Evolutionary conservation across 2,888 invertebrate species (phyloP).

Genomic region (Cynaeus angustus): DNA sequence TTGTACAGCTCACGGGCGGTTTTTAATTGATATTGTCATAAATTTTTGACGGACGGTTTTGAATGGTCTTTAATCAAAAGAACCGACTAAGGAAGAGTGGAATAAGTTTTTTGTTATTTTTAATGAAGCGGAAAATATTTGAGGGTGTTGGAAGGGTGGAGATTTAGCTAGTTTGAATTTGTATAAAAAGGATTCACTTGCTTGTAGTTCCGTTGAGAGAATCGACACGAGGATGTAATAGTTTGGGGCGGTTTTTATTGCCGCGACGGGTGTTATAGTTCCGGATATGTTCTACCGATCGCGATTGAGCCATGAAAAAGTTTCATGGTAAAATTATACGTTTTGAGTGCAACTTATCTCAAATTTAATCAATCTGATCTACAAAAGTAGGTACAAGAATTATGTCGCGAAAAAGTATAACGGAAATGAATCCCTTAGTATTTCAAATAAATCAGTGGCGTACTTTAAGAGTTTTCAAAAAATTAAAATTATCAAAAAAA

Average conservation of each 20-base stretch:
- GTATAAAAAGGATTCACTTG: conserved; percentile 28
- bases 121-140: not conserved
- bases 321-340: not conserved
- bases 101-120: conserved; percentile 11
- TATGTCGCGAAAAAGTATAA: no score
- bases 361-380: no score
- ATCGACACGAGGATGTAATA: not conserved
- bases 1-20: conserved; percentile 20
- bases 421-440: no score
- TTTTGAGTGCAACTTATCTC: not conserved
- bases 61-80: conserved; percentile 14
- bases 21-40: conserved; percentile 40
- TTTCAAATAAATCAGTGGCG: no score
- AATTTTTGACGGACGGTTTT: conserved; percentile 20
- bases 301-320: not conserved
- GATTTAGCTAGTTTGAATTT: conserved; percentile 1
- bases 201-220: conserved; percentile 20
- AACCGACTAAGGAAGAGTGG: conserved; percentile 5
- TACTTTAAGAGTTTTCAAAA: no score
- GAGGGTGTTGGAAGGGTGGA: not conserved
- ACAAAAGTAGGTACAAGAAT: no score
- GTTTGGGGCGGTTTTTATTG: conserved; percentile 17
- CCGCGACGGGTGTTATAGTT: not conserved
- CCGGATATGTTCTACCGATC: conserved; percentile 22
- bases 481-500: no score